Percentiles rank a stretch among this genome's conserved stretches.
phyloP scores from a whole-genome alignment of 2,797 vertebrate genomes.

The Tadarida brasiliensis region DNA sequence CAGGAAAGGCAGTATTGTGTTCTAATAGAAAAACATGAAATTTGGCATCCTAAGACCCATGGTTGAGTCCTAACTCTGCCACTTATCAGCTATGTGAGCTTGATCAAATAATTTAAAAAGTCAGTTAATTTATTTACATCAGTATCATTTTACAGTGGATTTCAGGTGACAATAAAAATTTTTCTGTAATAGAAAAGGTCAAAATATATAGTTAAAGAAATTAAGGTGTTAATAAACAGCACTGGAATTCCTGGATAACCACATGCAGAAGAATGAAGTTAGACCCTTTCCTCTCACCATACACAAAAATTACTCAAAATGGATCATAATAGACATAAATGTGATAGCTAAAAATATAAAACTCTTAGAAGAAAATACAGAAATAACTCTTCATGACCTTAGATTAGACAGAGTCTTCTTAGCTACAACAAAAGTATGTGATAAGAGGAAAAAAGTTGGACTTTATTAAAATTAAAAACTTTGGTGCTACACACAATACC shows the following conservation, averaged over 20 bases:
- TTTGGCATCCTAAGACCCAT: neutral
- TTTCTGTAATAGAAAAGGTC: neutral
- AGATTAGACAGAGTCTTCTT: neutral
- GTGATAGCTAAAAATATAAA: neutral
- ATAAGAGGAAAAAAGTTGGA: neutral
- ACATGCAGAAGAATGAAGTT: neutral
- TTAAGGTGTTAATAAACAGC: neutral
- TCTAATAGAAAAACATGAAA: neutral
- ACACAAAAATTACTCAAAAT: neutral
- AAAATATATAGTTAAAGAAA: slow-evolving; percentile 11
- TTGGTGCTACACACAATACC: neutral
- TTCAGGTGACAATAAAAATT: neutral
- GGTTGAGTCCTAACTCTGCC: neutral
- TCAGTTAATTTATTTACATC: neutral
- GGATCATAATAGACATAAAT: neutral
- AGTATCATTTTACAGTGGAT: neutral
- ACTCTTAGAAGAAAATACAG: neutral
- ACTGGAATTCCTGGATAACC: neutral
- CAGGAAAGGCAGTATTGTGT: neutral
- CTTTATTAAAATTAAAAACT: neutral
- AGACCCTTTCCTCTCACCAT: neutral
- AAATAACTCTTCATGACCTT: neutral
- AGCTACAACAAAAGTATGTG: neutral
- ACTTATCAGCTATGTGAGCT: neutral
- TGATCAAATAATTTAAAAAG: neutral